Evolutionary conservation across 2,888 invertebrate species (phyloP).

Genomic region (Eulithis prunata): DNA sequence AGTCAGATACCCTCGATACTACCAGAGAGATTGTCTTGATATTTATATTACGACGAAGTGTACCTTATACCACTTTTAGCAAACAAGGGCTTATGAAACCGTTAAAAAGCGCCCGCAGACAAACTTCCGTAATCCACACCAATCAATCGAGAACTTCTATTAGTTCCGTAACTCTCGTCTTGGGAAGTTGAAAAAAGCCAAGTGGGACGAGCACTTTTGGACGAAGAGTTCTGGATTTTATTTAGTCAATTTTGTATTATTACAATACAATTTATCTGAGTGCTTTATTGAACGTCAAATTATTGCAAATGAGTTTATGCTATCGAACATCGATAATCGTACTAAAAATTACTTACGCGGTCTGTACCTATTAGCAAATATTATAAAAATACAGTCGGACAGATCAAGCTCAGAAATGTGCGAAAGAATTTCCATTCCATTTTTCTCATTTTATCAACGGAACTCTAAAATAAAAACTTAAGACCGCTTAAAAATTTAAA

Average conservation of each 20-base stretch:
- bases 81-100: slow-evolving; percentile 2
- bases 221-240: slow-evolving; percentile 3
- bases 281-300: too few species aligned
- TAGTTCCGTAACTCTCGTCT: slow-evolving; percentile 33
- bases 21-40: too few species aligned
- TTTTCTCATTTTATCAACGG: neutral
- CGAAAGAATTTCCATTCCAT: too few species aligned
- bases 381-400: neutral
- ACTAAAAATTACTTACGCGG: too few species aligned
- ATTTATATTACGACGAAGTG: too few species aligned
- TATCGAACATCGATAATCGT: too few species aligned
- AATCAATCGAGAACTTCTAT: slow-evolving; percentile 34
- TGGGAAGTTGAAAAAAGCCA: slow-evolving; percentile 16
- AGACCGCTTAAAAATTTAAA: slow-evolving; percentile 59
- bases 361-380: too few species aligned
- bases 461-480: slow-evolving; percentile 39
- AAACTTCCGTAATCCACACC: slow-evolving; percentile 39
- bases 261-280: too few species aligned
- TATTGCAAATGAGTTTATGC: too few species aligned
- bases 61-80: neutral
- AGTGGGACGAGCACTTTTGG: neutral
- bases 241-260: neutral
- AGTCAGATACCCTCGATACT: too few species aligned
- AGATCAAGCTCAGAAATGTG: neutral
- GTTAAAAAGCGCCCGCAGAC: slow-evolving; percentile 11